Percentiles rank a stretch among this genome's conserved stretches.
Evolutionary conservation across 2,113 vertebrate genomes (phyloP).

Genomic region (Glaucidium brasilianum): DNA sequence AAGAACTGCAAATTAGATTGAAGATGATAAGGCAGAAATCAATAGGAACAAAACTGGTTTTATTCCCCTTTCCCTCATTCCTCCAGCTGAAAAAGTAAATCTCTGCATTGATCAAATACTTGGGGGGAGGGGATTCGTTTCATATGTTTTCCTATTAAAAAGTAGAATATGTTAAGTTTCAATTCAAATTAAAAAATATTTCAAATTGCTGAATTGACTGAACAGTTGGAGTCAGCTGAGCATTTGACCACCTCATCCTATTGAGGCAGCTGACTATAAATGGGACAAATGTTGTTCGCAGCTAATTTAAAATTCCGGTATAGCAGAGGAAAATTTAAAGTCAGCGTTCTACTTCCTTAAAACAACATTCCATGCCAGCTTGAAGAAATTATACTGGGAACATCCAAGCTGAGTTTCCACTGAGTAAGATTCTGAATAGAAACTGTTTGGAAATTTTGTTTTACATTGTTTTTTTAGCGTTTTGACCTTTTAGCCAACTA

Average conservation of each 20-base stretch:
- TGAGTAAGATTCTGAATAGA: not conserved
- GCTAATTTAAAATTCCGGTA: not conserved
- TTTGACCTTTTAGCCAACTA: not conserved
- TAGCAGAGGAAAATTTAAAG: not conserved
- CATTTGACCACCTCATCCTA: not conserved
- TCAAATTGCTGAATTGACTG: not conserved
- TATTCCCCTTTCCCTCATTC: not conserved
- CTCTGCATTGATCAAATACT: not conserved
- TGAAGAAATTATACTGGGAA: not conserved
- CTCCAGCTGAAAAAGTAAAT: not conserved
- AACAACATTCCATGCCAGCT: not conserved
- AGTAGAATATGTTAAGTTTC: not conserved
- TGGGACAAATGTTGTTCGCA: not conserved
- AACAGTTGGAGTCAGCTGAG: not conserved
- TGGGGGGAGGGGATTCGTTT: rapidly evolving
- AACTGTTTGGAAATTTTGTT: not conserved
- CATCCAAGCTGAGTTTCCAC: not conserved
- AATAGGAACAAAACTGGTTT: not conserved
- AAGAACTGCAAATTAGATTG: not conserved
- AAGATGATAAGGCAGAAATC: not conserved
- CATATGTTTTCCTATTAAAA: not conserved
- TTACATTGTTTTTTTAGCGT: not conserved
- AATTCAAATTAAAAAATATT: not conserved
- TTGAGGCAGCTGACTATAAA: not conserved
- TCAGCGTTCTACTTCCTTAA: not conserved